Conservation (phyloP, 92 coral and sea anemone species). For the Epizoanthus stellaris region DNA sequence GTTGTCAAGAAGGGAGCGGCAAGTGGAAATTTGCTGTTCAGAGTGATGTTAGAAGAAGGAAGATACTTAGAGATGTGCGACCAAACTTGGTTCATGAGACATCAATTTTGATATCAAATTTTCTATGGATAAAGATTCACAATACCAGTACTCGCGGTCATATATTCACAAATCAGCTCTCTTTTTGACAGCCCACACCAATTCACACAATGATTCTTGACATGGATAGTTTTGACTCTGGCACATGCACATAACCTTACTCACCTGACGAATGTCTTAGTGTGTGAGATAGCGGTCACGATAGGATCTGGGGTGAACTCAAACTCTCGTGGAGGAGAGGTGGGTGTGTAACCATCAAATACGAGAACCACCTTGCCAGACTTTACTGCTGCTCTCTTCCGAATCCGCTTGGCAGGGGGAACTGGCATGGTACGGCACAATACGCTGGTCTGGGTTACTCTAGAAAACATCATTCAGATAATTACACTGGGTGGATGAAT, state of each 20-base stretch:
- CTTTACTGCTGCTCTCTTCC: conserved; percentile 42
- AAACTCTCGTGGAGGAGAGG: conserved; percentile 67
- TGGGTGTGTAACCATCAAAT: conserved; percentile 86
- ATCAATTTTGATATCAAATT: too few species aligned
- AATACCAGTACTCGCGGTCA: too few species aligned
- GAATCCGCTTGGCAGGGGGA: conserved; percentile 43
- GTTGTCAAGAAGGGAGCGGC: too few species aligned
- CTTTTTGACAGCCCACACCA: too few species aligned
- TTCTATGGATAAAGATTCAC: neutral
- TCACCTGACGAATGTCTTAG: conserved; percentile 75
- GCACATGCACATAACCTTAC: neutral
- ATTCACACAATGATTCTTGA: too few species aligned
- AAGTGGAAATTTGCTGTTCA: too few species aligned
- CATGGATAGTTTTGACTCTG: neutral
- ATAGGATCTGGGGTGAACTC: conserved; percentile 81
- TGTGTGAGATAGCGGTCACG: conserved; percentile 59
- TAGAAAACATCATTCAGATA: conserved; percentile 6
- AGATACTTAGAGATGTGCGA: too few species aligned
- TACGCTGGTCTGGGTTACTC: conserved; percentile 76
- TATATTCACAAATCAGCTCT: neutral
- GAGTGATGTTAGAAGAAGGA: too few species aligned
- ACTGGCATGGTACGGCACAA: conserved; percentile 57
- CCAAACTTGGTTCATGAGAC: too few species aligned
- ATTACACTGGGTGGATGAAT: too few species aligned
- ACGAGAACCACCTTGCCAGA: conserved; percentile 57